Evolutionary conservation across 2,888 invertebrate species (phyloP), one percentile per base, ranked within the genome.

Genomic region (Dicyrtoma fusca): DNA sequence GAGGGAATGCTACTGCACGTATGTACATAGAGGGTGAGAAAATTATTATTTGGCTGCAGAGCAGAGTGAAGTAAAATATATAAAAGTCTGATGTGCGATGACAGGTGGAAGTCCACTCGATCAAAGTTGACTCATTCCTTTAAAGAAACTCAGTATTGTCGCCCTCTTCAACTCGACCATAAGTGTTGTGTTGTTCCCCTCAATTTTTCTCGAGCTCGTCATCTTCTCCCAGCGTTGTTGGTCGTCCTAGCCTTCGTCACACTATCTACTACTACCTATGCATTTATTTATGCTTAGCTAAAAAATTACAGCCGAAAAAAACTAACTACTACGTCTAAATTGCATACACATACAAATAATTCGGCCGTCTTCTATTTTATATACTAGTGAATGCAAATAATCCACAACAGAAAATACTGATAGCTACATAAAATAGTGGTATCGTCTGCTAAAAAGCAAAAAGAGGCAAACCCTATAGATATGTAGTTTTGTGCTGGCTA

Each of bases 91-190:
- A 77, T 70, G 69, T 65, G 71, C 62, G 70, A 71, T 75, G 76
- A 78, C 78, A 78, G 73, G 64, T 70, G 70, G 72, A 73, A 74
- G 76, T 72, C 76, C 78, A 76, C 78, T 78, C 75, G 42, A 78
- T 77, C 78, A 78, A 76, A 75, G 26, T 64, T 68, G 65, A 65
- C 53, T 71, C 63, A 62, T 69, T 70, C 42, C 70, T 25, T 34
- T 53, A 68, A 68, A 68, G 66, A 68, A 68, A 55, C 55, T 68
- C 42, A 68, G 66, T 42, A 68, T 68, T 68, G 66, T 68, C 66
- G 55, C 21, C 66, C 66, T 55, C 66, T 68, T 68, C 44, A 65
- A 69, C 34, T 69, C 61, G 25, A 55, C 59, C 47, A 45, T n/a
- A 26, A 68, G 66, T 68, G 66, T 68, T 26, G 55, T 66, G 66